Evolutionary conservation across 2,888 invertebrate species (phyloP), one percentile per base, ranked within the genome.

Genomic region (Drosophila greeni): DNA sequence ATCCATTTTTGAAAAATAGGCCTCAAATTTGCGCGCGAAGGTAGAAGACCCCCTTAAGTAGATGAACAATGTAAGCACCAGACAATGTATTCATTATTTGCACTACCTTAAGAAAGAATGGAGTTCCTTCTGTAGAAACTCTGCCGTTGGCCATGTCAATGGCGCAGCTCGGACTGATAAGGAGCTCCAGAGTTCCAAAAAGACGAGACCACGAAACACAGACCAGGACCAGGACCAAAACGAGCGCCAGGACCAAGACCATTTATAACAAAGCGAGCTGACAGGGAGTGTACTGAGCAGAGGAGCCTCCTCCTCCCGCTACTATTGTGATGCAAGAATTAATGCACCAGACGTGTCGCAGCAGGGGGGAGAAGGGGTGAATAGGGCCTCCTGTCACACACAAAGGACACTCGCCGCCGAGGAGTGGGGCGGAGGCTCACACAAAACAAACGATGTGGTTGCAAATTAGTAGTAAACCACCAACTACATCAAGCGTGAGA

Each of bases 391-490:
- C 77, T 68, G 82, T 79, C 80, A 76, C 73, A 74, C 82, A 78
- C 74, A 82, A 78, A 82, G 75, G 80, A 75, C 73, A 53, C 74
- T 59, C 64, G 29, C 47, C 52, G 66, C 56, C 58, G 16, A 55
- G 40, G 40, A 40, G 39, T 23, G 40, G 14, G 8, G 14, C 8
- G 40, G 62, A 68, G 37, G 58, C 51, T 49, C 82, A 64, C 79
- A 79, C 77, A 81, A 81, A 81, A 81, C 80, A 81, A 81, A 83
- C 84, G 80, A 83, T 81, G 84, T 83, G 80, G 80, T 80, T 80
- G 80, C 80, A 80, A 80, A 81, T 83, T 83, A 81, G 80, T 83
- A 81, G 80, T 80, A 81, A 81, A 81, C 80, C 84, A 83, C 76
- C 79, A 81, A 81, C 80, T 83, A 83, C 80, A 81, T 81, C 79